A percentile compares a stretch with the other conserved stretches of the same genome.
These are phyloP conservation scores for Exocentrus adspersus DNA, from an alignment of 2,888 invertebrate species.

Conservation along the genomic window DNA sequence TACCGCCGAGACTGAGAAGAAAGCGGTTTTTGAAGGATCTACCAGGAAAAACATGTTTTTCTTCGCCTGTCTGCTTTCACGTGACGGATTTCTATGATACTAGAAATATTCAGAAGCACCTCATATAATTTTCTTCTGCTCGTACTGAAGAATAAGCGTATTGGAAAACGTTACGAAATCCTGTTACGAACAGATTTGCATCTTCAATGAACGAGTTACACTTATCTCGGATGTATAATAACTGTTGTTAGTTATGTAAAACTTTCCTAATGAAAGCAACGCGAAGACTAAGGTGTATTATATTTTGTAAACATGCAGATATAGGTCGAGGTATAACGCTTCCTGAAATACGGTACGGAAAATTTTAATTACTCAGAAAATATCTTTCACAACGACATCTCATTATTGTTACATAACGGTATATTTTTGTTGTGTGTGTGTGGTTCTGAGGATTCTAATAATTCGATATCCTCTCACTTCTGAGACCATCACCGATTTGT, in stretches of 20 bases:
- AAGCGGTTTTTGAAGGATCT: slow-evolving; percentile 12
- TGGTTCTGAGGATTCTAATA: background rate
- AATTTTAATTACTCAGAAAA: no score
- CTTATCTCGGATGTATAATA: background rate
- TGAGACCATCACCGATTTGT: no score
- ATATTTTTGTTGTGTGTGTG: background rate
- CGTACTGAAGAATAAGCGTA: no score
- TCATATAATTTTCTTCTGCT: no score
- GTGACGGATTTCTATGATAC: no score
- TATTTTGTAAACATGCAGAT: no score
- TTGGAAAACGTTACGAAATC: background rate
- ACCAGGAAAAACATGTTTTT: background rate
- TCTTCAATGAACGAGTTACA: background rate
- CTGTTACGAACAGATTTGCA: background rate
- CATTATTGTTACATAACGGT: background rate
- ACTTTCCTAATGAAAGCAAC: background rate
- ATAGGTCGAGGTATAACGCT: no score
- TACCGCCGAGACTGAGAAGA: slow-evolving; percentile 9
- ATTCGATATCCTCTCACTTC: no score
- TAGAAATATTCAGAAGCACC: no score
- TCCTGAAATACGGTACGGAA: no score
- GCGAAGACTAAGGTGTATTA: no score
- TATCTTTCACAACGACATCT: background rate
- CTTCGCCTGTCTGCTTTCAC: no score
- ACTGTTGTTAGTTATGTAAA: background rate